Base-by-base conservation (phyloP, 2,113 vertebrate species). In the Chauna torquata region DNA sequence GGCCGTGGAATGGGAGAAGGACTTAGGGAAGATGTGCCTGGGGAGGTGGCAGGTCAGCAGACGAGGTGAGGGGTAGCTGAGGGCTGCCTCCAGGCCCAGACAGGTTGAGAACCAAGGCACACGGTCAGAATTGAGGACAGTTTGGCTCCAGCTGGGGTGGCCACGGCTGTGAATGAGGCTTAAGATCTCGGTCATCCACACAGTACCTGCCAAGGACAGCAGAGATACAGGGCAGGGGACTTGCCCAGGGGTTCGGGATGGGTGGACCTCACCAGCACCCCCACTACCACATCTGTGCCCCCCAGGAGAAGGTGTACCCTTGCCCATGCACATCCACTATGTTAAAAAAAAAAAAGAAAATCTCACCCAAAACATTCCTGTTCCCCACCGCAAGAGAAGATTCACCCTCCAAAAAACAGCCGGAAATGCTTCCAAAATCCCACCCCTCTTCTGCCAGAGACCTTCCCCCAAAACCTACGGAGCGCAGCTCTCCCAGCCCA, bases 1-100 rank as follows among this genome's bases (percentile, higher is more conserved):
- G 55, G 96, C 84, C 30, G 87, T 98, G 69, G 96, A 97, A 38
- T 42, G 84, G 86, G 96, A 98, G 77, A 98, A 62, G 22, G 98
- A 97, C 34, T 90, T 97, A 30, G 98, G 97, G 92, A 98, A 95
- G 75, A 98, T 90, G 4, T 89, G 69, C 6, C 96, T 81, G 25
- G 92, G 96, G 16, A 99, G 96, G 36, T 99, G 98, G n/a, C 98
- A 97, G 64, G n/a, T 42, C 11, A 98, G 93, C 19, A 98, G 50
- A 6, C 90, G 86, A 8, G 98, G 98, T 4, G 97, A 96, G 1
- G 94, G 87, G 4, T 96, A 81, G 5, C 79, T 66, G 8, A 88
- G 15, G 23, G 97, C 95, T 36, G 96, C 66, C 4, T 87, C 25
- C 9, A 86, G 49, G 28, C 47, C 94, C 36, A 91, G 78, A 7